Base-by-base conservation (phyloP, 2,797 vertebrate genomes). In the Lutjanus argentimaculatus region DNA sequence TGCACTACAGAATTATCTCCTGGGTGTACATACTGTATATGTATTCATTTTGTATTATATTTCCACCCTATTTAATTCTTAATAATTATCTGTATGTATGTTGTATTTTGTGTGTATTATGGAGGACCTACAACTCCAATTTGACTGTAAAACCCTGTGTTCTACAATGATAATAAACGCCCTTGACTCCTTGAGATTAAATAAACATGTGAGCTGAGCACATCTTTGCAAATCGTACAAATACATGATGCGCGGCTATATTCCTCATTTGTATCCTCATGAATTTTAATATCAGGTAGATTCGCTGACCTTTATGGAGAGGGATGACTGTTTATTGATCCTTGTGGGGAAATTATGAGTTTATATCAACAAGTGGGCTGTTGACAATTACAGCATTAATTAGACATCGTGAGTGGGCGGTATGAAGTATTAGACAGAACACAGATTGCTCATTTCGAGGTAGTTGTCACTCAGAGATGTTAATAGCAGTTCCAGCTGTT, bases 401-500 rank as follows among this genome's bases (percentile, higher is more conserved):
- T 64, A 67, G 62, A 68, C 63, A 55, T 40, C 51, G 11, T 64
- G 72, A 84, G 66, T 57, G 46, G 65, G 72, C 82, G 22, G 45
- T 62, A 4, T 59, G 48, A 77, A 59, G 69, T 59, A 17, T 69
- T n/a, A 16, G 19, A 59, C 61, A 55, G 36, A 57, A 45, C 17
- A n/a, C 79, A 61, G 22, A 69, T 72, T 58, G 64, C 11, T 56
- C 30, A 78, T 72, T 19, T 40, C 9, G 40, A 45, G 19, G 17
- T 57, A 45, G 45, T 42, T 67, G 66, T 64, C 51, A 49, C 52
- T 67, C 36, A 15, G 36, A 65, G 46, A 67, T 21, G 55, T 58
- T 77, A 55, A 65, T 73, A 72, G 53, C 25, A 14, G 12, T 72
- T 69, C 36, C 25, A 82, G 64, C 65, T 70, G 67, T 75, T 74